These are phyloP conservation scores for Pandion haliaetus DNA, from an alignment of 2,113 vertebrate species.

Conservation along the genomic window DNA sequence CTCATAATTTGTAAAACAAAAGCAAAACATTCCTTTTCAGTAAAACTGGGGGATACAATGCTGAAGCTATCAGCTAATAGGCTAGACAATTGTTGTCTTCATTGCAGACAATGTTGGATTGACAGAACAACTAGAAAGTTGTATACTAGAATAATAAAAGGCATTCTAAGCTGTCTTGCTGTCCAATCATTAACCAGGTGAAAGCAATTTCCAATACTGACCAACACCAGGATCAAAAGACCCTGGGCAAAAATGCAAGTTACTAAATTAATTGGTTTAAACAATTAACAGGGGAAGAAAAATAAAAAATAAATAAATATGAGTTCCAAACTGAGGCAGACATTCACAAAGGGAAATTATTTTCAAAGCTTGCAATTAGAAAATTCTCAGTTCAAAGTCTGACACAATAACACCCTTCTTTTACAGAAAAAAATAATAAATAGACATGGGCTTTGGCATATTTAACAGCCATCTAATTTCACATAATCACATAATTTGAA, in stretches of 20 bases:
- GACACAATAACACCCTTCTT: background rate
- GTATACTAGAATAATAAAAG: background rate
- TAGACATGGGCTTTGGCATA: background rate
- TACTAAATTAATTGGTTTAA: background rate
- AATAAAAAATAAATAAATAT: background rate
- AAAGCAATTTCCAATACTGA: background rate
- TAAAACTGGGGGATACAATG: background rate
- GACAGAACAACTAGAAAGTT: background rate
- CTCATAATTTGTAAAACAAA: background rate
- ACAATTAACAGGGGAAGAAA: background rate
- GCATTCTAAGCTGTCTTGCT: background rate
- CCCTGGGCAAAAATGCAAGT: background rate
- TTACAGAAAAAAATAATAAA: background rate
- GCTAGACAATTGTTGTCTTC: background rate
- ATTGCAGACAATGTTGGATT: background rate
- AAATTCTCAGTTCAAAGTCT: background rate
- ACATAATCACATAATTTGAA: slow-evolving; percentile 21
- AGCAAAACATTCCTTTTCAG: background rate
- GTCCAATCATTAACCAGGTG: background rate
- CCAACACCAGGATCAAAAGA: background rate
- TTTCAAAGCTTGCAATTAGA: background rate
- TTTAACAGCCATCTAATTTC: slow-evolving; percentile 42
- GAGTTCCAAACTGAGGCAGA: background rate
- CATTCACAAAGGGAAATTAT: background rate
- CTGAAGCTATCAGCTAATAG: background rate